Base-by-base conservation (phyloP, 2,113 vertebrate species). In the Nipponia nippon region DNA sequence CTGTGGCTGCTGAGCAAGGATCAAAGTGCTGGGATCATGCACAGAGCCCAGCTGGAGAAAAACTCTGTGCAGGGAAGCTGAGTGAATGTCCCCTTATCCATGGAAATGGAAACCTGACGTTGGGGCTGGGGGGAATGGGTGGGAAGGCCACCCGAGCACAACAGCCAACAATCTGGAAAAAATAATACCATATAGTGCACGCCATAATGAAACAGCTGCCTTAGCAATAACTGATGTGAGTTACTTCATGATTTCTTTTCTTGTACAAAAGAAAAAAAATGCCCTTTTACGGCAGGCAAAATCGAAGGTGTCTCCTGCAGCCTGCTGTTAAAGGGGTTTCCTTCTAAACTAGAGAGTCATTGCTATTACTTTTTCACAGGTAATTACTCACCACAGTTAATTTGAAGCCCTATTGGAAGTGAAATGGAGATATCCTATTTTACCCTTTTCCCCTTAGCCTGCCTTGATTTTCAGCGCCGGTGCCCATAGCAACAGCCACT, bases 321-420 rank as follows among this genome's bases (percentile, higher is more conserved):
- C 80, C 56, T 0, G 3, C 67, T 96, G 83, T 95, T 96, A 93
- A 95, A 94, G 93, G 75, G 80, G 65, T 88, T 97, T 96, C 71
- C 91, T 95, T 95, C 91, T 95, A 62, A 97, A 65, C 56, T 23
- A 47, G 55, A 32, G 87, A 89, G 40, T 63, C 63, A 62, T 44
- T 30, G 9, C 63, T 50, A 52, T 82, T 85, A 58, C 46, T 62
- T 27, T 89, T 95, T 93, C 89, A 89, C 86, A 95, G 93, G 87
- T 95, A 96, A 96, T 98, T 98, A 97, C 96, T 98, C 93, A 83
- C 84, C 70, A 56, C 80, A 95, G 91, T 96, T 97, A 93, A 97
- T 97, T 95, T 97, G 91, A 97, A 97, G 92, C 66, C 13, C 9
- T 92, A 97, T 94, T 96, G 38, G 5, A 97, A 93, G 50, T 90